Conservation (phyloP, 1,140 invertebrate species). For the Dreissena rostriformis region DNA sequence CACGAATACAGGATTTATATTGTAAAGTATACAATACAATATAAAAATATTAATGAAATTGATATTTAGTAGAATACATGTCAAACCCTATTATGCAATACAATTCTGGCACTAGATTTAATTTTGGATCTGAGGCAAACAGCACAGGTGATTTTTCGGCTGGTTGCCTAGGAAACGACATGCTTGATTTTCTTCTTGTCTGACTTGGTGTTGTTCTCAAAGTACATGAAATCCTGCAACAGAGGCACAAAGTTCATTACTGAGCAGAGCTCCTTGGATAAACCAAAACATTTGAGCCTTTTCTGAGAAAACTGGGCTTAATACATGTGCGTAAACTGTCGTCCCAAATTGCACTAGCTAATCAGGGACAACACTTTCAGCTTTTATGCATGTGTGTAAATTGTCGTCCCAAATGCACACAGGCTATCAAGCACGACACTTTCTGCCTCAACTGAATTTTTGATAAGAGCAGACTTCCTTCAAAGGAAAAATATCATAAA, state of each 20-base stretch:
- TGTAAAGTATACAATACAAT: neutral
- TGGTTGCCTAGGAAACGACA: neutral
- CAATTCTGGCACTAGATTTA: neutral
- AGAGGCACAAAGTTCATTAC: neutral
- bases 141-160: neutral
- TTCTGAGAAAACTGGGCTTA: too few species aligned
- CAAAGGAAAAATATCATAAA: too few species aligned
- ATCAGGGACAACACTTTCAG: too few species aligned
- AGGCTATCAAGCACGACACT: too few species aligned
- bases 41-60: neutral
- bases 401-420: too few species aligned
- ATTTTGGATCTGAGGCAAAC: neutral
- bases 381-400: too few species aligned
- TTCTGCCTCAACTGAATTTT: too few species aligned
- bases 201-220: constrained; percentile 50
- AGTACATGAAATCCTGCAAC: constrained; percentile 58
- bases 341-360: too few species aligned
- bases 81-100: neutral
- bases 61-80: neutral
- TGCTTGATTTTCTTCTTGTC: constrained; percentile 46
- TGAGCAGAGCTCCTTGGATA: neutral
- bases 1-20: neutral
- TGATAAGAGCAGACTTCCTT: too few species aligned
- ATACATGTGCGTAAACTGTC: too few species aligned
- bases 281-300: too few species aligned